These are phyloP conservation scores for Aromia moschata DNA, from an alignment of 2,888 invertebrate genomes.

Conservation along the genomic window DNA sequence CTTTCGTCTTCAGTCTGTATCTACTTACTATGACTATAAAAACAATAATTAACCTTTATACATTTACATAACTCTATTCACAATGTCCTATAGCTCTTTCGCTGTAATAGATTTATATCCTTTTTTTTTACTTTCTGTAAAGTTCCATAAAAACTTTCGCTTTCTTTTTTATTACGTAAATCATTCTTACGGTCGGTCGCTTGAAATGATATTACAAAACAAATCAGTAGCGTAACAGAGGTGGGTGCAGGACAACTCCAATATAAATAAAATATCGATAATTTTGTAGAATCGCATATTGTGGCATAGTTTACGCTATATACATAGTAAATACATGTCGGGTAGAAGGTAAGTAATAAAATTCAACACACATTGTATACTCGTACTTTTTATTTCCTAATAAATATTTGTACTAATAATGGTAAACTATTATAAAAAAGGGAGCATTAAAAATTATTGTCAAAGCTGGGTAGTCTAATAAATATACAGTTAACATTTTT, in stretches of 20 bases:
- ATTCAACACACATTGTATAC: background rate
- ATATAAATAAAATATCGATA: too few species aligned
- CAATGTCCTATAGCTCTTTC: too few species aligned
- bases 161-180: background rate
- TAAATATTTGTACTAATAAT: slow-evolving; percentile 27
- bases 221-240: background rate
- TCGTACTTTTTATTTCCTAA: slow-evolving; percentile 21
- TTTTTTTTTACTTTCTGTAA: background rate
- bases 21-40: too few species aligned
- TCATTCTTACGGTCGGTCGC: too few species aligned
- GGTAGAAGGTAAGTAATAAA: background rate
- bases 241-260: background rate
- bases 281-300: too few species aligned
- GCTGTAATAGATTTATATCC: too few species aligned
- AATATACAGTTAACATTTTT: slow-evolving; percentile 22
- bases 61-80: too few species aligned
- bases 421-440: slow-evolving; percentile 29
- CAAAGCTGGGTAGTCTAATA: slow-evolving; percentile 26
- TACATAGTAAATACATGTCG: background rate
- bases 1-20: too few species aligned
- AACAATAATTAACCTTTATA: too few species aligned
- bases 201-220: too few species aligned
- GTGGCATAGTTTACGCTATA: too few species aligned
- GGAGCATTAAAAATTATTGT: slow-evolving; percentile 33
- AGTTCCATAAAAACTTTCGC: background rate